A percentile compares a stretch with the other conserved stretches of the same genome.
Evolutionary conservation across 2,797 vertebrate species (phyloP).

Genomic region (Sebastes cheni): DNA sequence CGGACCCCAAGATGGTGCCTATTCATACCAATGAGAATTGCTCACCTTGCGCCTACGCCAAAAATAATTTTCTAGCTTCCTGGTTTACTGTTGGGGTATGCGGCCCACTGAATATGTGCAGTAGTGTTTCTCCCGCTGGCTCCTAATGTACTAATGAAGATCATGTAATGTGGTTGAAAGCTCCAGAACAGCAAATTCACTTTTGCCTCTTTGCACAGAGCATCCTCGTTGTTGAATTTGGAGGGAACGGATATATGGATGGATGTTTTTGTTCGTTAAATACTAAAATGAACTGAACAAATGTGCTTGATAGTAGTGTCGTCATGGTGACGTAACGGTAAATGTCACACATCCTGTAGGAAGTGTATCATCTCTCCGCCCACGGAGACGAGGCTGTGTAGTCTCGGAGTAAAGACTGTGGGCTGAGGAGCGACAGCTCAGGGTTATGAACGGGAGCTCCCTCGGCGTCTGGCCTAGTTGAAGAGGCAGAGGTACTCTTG

Average conservation of each 20-base stretch:
- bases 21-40: no score
- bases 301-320: fast-evolving
- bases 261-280: not conserved
- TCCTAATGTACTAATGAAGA: not conserved
- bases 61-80: no score
- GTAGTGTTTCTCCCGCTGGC: no score
- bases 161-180: not conserved
- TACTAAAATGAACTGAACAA: not conserved
- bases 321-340: not conserved
- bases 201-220: not conserved
- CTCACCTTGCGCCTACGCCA: no score
- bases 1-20: no score
- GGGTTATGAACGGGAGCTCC: conserved; percentile 45
- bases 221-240: not conserved
- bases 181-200: not conserved
- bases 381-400: not conserved
- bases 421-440: conserved; percentile 28
- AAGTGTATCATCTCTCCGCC: not conserved
- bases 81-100: no score
- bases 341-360: not conserved
- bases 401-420: conserved; percentile 16
- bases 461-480: conserved; percentile 65
- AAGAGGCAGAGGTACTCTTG: conserved; percentile 23
- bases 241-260: no score
- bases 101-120: no score